These are phyloP conservation scores for Camponotus pennsylvanicus DNA, from an alignment of 1,140 invertebrate genomes.

Conservation along the genomic window DNA sequence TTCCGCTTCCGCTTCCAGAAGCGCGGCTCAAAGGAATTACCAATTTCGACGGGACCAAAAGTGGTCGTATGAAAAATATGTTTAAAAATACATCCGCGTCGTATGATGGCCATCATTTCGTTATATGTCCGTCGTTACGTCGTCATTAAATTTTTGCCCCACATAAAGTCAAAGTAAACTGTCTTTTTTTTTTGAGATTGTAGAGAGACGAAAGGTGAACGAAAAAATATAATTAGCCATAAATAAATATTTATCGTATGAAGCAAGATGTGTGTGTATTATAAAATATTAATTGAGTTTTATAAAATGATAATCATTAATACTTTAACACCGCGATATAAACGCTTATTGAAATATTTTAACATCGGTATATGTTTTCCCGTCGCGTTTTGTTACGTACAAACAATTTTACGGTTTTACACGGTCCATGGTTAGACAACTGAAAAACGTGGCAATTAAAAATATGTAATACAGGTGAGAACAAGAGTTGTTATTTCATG, in stretches of 20 bases:
- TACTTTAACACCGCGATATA: background rate
- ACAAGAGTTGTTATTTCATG: constrained; percentile 7
- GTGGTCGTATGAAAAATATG: constrained; percentile 78
- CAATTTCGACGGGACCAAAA: constrained; percentile 79
- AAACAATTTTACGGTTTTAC: constrained; percentile 18
- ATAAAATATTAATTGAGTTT: background rate
- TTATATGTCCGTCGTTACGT: constrained; percentile 19
- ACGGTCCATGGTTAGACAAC: background rate
- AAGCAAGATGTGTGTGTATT: background rate
- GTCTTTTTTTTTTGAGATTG: background rate
- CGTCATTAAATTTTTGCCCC: constrained; percentile 1
- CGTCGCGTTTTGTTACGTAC: background rate
- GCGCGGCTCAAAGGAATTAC: constrained; percentile 82
- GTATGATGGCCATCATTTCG: constrained; percentile 1
- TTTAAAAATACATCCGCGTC: constrained; percentile 68
- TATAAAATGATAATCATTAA: background rate
- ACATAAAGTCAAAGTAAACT: background rate
- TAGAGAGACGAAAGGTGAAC: background rate
- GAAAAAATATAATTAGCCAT: background rate
- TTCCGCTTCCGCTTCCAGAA: constrained; percentile 72
- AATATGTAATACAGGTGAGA: constrained; percentile 21
- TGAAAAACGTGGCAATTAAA: constrained; percentile 42
- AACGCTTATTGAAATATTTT: constrained; percentile 32
- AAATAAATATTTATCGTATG: background rate
- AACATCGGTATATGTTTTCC: background rate